Evolutionary conservation across 2,797 vertebrate species (phyloP), one percentile per base, ranked within the genome.

Genomic region (Aphelocoma californica): DNA sequence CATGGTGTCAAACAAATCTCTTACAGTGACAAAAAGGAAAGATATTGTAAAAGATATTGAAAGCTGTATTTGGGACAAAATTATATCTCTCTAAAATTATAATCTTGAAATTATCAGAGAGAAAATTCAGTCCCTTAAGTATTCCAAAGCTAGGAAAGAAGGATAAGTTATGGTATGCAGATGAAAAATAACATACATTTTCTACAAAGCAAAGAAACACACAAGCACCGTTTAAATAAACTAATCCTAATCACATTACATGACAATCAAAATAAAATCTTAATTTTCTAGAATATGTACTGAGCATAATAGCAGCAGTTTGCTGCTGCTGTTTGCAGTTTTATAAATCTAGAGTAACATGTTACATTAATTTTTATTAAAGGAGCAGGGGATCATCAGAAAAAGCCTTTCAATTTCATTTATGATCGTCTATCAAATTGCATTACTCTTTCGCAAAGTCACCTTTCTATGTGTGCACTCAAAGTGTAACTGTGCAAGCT

Each of bases 311-410:
- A 79, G 20, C 21, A 81, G 60, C 32, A 57, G 24, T 72, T 85
- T 84, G n/a, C 26, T 79, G 42, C 32, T 82, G 18, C 32, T 84
- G 28, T 78, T 90, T 79, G 36, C n/a, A 64, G 15, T 77, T 92
- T 79, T 80, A 77, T 83, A 73, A 62, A 77, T 73, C 44, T 67
- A 83, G n/a, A 54, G 36, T 48, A 86, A 77, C 28, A 79, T 54
- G 60, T 93, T 66, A 93, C 80, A 94, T 95, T 91, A 90, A 82
- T 86, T 96, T 92, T 94, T 93, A 94, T 86, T 91, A 88, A 94
- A 90, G 72, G 64, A 92, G 36, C 8, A 47, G 19, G 6, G 3
- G 14, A 58, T 79, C 72, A 92, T 51, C 23, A 86, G 69, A 47
- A 91, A 86, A 83, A 82, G 40, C 31, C 70, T 86, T 92, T 94